Conservation (phyloP, 2,888 invertebrate species). For the Limnephilus marmoratus region DNA sequence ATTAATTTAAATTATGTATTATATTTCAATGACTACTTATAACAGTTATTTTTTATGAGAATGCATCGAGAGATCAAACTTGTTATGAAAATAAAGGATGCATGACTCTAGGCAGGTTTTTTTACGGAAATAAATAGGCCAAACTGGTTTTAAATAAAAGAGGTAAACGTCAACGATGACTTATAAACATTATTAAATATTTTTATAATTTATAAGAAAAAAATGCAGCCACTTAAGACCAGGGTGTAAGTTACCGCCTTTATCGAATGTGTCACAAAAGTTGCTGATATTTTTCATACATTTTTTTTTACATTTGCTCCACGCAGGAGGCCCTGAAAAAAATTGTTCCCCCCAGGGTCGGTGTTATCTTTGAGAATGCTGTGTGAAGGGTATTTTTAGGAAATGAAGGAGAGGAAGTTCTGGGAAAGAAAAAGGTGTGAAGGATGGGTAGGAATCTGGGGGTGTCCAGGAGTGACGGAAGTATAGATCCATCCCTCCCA, state of each 20-base stretch:
- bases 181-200: not conserved
- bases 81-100: not conserved
- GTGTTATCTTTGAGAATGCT: no score
- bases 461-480: no score
- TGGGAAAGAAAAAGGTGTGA: no score
- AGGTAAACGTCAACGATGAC: not conserved
- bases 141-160: not conserved
- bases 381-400: no score
- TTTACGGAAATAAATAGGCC: not conserved
- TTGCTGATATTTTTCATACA: not conserved
- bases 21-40: not conserved
- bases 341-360: no score
- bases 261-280: not conserved
- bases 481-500: no score
- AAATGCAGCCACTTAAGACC: not conserved
- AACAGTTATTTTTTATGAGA: not conserved
- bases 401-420: no score
- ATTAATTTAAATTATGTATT: not conserved
- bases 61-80: not conserved
- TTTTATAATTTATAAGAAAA: not conserved
- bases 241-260: not conserved
- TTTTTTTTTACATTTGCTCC: no score
- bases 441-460: no score
- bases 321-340: no score
- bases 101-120: not conserved